Conservation (phyloP, 2,113 vertebrate genomes). For the Caracal caracal region DNA sequence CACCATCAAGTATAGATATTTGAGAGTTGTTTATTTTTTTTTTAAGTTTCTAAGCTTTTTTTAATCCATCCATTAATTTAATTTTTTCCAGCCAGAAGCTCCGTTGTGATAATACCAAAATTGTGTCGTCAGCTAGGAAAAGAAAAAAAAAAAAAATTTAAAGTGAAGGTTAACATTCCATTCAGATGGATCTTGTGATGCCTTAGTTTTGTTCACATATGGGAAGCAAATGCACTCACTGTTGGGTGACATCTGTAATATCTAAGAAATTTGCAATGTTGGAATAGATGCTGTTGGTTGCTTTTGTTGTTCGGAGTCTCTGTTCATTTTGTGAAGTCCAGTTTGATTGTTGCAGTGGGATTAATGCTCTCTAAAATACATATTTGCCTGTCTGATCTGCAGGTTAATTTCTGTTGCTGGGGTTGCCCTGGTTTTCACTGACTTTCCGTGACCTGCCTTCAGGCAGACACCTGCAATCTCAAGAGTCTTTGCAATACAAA, state of each 20-base stretch:
- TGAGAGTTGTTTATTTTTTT: conserved; percentile 81
- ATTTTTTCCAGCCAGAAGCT: conserved; percentile 73
- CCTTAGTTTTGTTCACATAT: conserved; percentile 68
- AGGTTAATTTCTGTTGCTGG: conserved; percentile 36
- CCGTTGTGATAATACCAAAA: conserved; percentile 75
- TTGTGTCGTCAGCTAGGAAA: conserved; percentile 69
- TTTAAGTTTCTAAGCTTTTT: conserved; percentile 74
- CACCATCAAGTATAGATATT: conserved; percentile 81
- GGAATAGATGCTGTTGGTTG: conserved; percentile 48
- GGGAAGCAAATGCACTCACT: conserved; percentile 59
- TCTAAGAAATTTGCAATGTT: conserved; percentile 62
- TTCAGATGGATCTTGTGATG: conserved; percentile 71
- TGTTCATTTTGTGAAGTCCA: conserved; percentile 67
- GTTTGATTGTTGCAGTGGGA: background rate
- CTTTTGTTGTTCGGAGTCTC: conserved; percentile 71
- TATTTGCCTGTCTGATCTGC: background rate
- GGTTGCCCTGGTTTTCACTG: conserved; percentile 24
- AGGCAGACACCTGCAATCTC: conserved; percentile 63
- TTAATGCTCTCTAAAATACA: conserved; percentile 12
- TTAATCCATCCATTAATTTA: conserved; percentile 74
- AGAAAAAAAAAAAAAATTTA: conserved; percentile 56
- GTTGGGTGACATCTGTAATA: conserved; percentile 74
- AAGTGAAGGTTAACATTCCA: conserved; percentile 71
- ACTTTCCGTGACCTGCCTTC: conserved; percentile 66
- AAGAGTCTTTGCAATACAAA: background rate